Conservation (phyloP, 2,888 invertebrate genomes). For the Charanyca ferruginea region DNA sequence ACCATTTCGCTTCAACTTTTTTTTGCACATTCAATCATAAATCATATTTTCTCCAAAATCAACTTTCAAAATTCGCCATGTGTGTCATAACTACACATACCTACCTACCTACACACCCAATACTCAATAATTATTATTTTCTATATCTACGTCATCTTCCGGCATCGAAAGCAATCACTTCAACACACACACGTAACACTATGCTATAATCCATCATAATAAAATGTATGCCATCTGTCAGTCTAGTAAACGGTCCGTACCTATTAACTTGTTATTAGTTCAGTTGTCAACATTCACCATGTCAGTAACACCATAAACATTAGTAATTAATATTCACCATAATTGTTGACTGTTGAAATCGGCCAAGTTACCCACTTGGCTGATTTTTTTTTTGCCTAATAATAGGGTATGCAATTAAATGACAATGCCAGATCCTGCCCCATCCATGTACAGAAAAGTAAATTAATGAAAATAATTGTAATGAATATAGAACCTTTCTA, state of each 20-base stretch:
- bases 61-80: conserved; percentile 32
- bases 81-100: conserved; percentile 1
- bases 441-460: too few species aligned
- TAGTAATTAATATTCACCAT: neutral
- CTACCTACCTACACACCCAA: neutral
- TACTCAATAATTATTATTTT: neutral
- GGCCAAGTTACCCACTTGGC: too few species aligned
- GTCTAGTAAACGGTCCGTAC: neutral
- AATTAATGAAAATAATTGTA: too few species aligned
- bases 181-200: neutral
- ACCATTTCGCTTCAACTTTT: neutral
- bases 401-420: too few species aligned
- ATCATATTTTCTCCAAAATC: conserved; percentile 18
- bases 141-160: neutral
- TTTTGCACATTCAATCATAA: conserved; percentile 14
- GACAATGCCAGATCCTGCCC: too few species aligned
- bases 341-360: too few species aligned
- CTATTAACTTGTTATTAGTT: conserved; percentile 14
- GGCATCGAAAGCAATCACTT: neutral
- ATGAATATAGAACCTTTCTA: too few species aligned
- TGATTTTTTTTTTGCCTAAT: neutral
- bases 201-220: conserved; percentile 12
- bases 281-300: conserved; percentile 3
- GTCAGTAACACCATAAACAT: neutral
- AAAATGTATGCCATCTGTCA: conserved; percentile 27